Percentiles rank a stretch among this genome's conserved stretches.
Evolutionary conservation across 2,888 invertebrate genomes (phyloP).

Genomic region (Oligia latruncula): DNA sequence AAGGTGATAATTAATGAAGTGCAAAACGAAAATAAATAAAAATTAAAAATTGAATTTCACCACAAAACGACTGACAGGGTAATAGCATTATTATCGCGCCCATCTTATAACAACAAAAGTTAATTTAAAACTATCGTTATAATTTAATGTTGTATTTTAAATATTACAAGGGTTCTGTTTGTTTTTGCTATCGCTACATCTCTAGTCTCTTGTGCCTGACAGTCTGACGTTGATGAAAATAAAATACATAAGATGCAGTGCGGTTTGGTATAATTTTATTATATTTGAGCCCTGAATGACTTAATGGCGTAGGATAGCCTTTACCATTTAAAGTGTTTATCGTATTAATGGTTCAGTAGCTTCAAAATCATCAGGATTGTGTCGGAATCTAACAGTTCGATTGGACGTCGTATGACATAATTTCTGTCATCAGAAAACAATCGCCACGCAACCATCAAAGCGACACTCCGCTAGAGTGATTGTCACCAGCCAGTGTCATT

Average conservation of each 20-base stretch:
- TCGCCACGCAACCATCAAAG: background rate
- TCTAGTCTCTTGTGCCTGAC: slow-evolving; percentile 21
- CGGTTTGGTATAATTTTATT: slow-evolving; percentile 1
- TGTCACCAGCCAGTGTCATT: background rate
- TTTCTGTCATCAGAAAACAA: background rate
- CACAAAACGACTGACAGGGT: slow-evolving; percentile 9
- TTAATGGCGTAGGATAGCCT: background rate
- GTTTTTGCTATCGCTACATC: slow-evolving; percentile 34
- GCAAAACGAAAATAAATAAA: slow-evolving; percentile 12
- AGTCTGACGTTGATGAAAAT: slow-evolving; percentile 34
- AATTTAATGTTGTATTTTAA: slow-evolving; percentile 16
- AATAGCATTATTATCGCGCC: slow-evolving; percentile 25
- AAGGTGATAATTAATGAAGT: slow-evolving; percentile 7
- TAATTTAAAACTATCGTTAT: slow-evolving; percentile 25
- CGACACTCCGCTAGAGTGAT: background rate
- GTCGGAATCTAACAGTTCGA: background rate
- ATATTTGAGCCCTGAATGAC: background rate
- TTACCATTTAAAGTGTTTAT: background rate
- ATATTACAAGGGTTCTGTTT: slow-evolving; percentile 22
- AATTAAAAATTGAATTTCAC: slow-evolving; percentile 10
- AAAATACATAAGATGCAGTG: background rate
- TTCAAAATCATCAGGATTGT: background rate
- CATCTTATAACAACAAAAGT: slow-evolving; percentile 13
- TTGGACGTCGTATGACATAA: background rate
- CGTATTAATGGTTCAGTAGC: background rate